phyloP scores from a whole-genome alignment of 2,888 invertebrate genomes.

The Pyrrhosoma nymphula region DNA sequence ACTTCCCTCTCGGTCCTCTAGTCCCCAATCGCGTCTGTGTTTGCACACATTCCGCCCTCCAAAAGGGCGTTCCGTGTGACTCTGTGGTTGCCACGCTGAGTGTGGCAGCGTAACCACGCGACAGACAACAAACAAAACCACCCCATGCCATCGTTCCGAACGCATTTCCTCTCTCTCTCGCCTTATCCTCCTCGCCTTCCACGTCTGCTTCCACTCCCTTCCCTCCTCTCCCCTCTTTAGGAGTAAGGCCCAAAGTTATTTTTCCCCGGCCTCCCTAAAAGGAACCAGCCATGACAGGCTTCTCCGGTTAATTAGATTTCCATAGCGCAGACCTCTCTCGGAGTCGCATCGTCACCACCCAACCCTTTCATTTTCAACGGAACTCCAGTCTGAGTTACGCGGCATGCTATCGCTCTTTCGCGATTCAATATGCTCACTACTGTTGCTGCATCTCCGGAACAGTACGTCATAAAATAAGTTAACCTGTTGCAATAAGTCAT shows the following conservation, averaged over 20 bases:
- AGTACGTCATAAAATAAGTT: too few species aligned
- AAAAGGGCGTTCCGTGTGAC: background rate
- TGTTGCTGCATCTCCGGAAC: too few species aligned
- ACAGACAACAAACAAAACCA: background rate
- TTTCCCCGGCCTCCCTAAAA: background rate
- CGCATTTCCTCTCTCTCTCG: background rate
- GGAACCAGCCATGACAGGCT: conserved; percentile 2
- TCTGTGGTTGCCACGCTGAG: too few species aligned
- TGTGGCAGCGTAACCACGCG: background rate
- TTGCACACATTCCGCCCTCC: background rate
- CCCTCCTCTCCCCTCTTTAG: too few species aligned
- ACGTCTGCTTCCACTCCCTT: too few species aligned
- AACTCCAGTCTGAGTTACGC: background rate
- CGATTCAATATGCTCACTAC: background rate
- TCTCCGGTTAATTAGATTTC: conserved; percentile 18
- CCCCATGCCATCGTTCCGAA: background rate
- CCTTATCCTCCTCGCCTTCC: background rate
- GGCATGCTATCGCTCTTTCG: background rate
- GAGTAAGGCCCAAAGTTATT: background rate
- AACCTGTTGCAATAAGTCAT: too few species aligned
- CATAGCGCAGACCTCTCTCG: background rate
- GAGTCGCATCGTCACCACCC: background rate
- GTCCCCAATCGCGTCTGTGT: background rate
- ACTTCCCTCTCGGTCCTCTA: background rate
- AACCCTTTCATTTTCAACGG: background rate